Conservation (phyloP, 2,797 vertebrate species). For the Gobio occitaniae region DNA sequence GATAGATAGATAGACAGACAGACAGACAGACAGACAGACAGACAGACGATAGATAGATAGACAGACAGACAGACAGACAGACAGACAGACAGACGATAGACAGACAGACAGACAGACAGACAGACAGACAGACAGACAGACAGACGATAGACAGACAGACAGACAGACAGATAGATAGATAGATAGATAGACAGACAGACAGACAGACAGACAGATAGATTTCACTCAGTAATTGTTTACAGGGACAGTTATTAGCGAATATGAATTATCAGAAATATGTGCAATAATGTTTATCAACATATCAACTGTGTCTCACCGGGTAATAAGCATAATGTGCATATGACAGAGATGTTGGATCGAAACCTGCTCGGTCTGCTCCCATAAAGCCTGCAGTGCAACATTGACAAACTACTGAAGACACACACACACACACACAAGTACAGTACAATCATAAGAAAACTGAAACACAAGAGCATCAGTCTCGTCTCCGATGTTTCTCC, state of each 20-base stretch:
- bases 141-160: too few species aligned
- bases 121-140: neutral
- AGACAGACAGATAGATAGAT: too few species aligned
- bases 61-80: too few species aligned
- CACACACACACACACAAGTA: neutral
- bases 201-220: neutral
- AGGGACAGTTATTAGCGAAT: neutral
- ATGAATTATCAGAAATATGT: neutral
- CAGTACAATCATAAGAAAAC: neutral
- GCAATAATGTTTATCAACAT: neutral
- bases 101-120: too few species aligned
- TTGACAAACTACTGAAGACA: conserved; percentile 54
- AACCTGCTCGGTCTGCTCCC: conserved; percentile 64
- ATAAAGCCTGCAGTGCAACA: conserved; percentile 65
- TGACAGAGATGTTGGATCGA: conserved; percentile 65
- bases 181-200: too few species aligned
- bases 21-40: too few species aligned
- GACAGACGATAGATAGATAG: too few species aligned
- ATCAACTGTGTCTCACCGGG: conserved; percentile 72
- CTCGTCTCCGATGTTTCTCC: neutral
- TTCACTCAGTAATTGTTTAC: neutral
- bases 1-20: too few species aligned
- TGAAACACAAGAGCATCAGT: neutral
- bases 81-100: too few species aligned
- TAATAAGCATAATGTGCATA: conserved; percentile 72